Evolutionary conservation across 2,888 invertebrate species (phyloP).

Genomic region (Antheraea assamensis): DNA sequence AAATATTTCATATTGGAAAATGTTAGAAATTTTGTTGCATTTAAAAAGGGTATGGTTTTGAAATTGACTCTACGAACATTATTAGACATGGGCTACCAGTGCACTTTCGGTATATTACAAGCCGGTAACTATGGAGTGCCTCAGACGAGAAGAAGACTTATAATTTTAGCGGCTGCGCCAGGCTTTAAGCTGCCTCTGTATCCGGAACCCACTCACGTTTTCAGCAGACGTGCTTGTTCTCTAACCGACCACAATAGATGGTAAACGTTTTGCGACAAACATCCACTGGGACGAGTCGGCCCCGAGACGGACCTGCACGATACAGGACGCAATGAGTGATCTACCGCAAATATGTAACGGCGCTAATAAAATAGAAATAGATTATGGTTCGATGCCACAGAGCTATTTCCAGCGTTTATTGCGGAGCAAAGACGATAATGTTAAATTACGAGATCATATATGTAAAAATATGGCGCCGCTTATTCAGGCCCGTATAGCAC

Average conservation of each 20-base stretch:
- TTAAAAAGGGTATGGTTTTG: constrained; percentile 90
- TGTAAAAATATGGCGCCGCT: constrained; percentile 93
- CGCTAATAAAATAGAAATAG: constrained; percentile 85
- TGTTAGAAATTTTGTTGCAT: constrained; percentile 92
- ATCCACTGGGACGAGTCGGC: constrained; percentile 86
- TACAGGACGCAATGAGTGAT: constrained; percentile 92
- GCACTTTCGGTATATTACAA: constrained; percentile 92
- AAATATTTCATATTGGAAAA: constrained; percentile 92
- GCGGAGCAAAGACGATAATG: constrained; percentile 81
- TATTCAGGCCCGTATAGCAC: constrained; percentile 88
- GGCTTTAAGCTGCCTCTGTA: constrained; percentile 87
- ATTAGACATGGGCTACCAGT: constrained; percentile 93
- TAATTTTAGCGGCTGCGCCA: constrained; percentile 92
- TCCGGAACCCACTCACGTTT: constrained; percentile 91
- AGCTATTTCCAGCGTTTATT: constrained; percentile 90
- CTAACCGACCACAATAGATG: constrained; percentile 71
- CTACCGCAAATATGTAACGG: constrained; percentile 89
- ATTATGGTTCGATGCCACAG: constrained; percentile 86
- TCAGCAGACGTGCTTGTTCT: constrained; percentile 86
- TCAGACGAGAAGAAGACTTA: constrained; percentile 89
- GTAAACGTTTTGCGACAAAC: constrained; percentile 76
- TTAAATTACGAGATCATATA: constrained; percentile 87
- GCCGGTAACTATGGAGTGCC: constrained; percentile 94
- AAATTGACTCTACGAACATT: constrained; percentile 90
- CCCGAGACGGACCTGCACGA: constrained; percentile 89